A percentile compares a stretch with the other conserved stretches of the same genome.
These are phyloP conservation scores for Rhagonycha lutea DNA, from an alignment of 2,888 invertebrate genomes.

Conservation along the genomic window DNA sequence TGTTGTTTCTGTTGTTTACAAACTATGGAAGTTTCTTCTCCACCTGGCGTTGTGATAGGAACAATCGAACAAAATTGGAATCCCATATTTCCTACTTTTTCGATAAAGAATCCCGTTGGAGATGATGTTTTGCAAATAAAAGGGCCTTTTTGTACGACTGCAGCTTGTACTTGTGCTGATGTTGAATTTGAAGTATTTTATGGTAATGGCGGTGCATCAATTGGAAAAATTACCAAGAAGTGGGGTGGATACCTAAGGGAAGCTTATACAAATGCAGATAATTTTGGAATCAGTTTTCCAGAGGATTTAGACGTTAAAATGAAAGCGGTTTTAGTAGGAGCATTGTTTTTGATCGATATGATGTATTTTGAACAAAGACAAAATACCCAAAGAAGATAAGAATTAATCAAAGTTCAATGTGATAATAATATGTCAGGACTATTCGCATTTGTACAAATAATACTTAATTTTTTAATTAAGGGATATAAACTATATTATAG, in stretches of 20 bases:
- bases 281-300: slow-evolving; percentile 88
- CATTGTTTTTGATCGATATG: slow-evolving; percentile 72
- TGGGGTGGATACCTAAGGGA: slow-evolving; percentile 85
- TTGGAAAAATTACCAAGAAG: slow-evolving; percentile 87
- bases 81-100: slow-evolving; percentile 72
- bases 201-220: slow-evolving; percentile 72
- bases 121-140: slow-evolving; percentile 77
- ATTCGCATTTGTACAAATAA: too few species aligned
- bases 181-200: slow-evolving; percentile 83
- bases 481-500: too few species aligned
- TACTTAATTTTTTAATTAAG: too few species aligned
- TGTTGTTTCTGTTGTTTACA: slow-evolving; percentile 86
- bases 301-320: slow-evolving; percentile 84
- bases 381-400: not conserved
- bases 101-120: slow-evolving; percentile 73
- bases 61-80: slow-evolving; percentile 78
- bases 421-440: too few species aligned
- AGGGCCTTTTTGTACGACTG: slow-evolving; percentile 79
- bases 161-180: slow-evolving; percentile 76
- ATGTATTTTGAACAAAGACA: not conserved
- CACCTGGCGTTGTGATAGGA: slow-evolving; percentile 72
- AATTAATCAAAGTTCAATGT: too few species aligned
- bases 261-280: slow-evolving; percentile 82
- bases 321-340: slow-evolving; percentile 79
- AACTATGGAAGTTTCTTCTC: slow-evolving; percentile 76